A percentile compares a stretch with the other conserved stretches of the same genome.
phyloP scores from a whole-genome alignment of 2,888 invertebrate species.

The Lasius platythorax region DNA sequence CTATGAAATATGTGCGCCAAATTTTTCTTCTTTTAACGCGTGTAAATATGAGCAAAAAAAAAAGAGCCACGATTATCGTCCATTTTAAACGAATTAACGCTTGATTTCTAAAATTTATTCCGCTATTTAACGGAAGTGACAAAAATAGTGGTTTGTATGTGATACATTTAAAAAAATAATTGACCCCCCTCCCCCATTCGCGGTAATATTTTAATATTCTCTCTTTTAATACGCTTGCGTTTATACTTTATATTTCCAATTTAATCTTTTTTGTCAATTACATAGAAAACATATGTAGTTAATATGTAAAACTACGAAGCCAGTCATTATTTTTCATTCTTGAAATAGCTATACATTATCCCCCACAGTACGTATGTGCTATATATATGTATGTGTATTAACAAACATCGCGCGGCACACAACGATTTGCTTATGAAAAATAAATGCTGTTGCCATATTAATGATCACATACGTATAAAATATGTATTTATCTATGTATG shows the following conservation, averaged over 20 bases:
- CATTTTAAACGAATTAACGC: background rate
- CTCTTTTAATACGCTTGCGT: too few relatives aligned
- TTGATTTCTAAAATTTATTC: background rate
- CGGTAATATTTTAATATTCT: background rate
- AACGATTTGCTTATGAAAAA: conserved; percentile 2
- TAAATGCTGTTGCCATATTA: conserved; percentile 21
- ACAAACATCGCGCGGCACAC: background rate
- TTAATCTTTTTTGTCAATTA: background rate
- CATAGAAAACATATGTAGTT: background rate
- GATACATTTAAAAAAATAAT: background rate
- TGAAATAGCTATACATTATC: background rate
- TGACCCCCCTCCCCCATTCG: too few relatives aligned
- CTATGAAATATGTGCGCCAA: background rate
- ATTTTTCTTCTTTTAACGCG: background rate
- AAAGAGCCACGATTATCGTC: background rate
- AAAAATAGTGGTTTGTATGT: background rate
- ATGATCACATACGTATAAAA: background rate
- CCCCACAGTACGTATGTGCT: too few relatives aligned
- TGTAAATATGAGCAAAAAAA: background rate
- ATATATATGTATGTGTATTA: background rate
- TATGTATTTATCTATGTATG: background rate
- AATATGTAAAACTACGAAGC: background rate
- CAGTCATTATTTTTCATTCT: conserved; percentile 9
- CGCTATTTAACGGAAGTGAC: background rate
- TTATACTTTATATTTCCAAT: background rate